Evolutionary conservation across 2,113 vertebrate genomes (phyloP), one percentile per base, ranked within the genome.

Genomic region (Saguinus midas): DNA sequence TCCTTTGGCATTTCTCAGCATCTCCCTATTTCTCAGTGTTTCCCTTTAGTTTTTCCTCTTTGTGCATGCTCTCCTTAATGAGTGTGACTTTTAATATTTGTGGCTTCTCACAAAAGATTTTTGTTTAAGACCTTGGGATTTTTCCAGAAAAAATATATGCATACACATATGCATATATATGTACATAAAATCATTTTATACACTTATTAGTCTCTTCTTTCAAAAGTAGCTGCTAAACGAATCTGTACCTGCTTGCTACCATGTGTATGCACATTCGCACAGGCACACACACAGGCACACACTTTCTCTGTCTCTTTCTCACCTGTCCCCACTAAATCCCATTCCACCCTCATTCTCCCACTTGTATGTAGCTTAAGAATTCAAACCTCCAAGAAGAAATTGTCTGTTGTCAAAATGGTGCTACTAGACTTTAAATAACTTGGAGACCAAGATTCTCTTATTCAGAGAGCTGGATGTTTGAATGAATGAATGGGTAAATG

Each of bases 71-170:
- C 23, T 86, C 48, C 45, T 94, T 91, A 85, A 50, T 66, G 13
- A 23, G 48, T 81, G 48, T 76, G 23, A 18, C 43, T 72, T 96
- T 95, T 64, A 78, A 87, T 92, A 85, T 86, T 72, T 93, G 66
- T 94, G 79, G 18, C 57, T 81, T 93, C 79, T 95, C 64, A 82
- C 21, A 50, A 94, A 91, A 84, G 3, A 14, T 76, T 92, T 79
- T 94, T 85, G 8, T 91, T 81, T 25, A 78, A 96, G 79, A 96
- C 43, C 57, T 85, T 94, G 23, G 27, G 25, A 29, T 88, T 97
- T 87, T 95, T 64, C 81, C 64, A 64, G 8, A 13, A 27, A 48
- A 92, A 52, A 57, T 8, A 95, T 37, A 13, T 40, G 16, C 50
- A 52, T 61, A 21, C 20, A 57, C 20, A 94, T 45, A 11, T 37